Evolutionary conservation across 2,797 vertebrate genomes (phyloP).

Genomic region (Poliocrania exsul): DNA sequence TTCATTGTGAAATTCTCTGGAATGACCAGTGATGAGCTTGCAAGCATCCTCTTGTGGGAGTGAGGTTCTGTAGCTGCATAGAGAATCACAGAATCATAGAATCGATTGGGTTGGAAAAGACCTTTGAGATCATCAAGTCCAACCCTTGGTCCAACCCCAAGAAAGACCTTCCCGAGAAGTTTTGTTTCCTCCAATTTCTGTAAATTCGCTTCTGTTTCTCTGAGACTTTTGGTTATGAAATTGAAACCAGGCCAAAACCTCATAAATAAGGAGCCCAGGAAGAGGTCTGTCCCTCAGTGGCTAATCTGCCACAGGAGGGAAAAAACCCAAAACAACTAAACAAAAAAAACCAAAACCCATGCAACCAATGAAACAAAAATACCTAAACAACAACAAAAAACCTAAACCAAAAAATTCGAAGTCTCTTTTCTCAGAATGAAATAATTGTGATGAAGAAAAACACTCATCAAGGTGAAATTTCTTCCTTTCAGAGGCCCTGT

Average conservation of each 20-base stretch:
- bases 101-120: no score
- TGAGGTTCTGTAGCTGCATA: not conserved
- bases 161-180: not conserved
- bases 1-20: not conserved
- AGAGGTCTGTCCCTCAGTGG: not conserved
- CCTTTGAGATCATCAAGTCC: no score
- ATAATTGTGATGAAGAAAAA: not conserved
- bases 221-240: not conserved
- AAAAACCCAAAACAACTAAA: not conserved
- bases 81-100: not conserved
- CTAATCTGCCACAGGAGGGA: not conserved
- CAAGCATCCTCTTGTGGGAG: conserved; percentile 22
- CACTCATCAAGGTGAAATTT: not conserved
- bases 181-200: not conserved
- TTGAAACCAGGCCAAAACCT: accelerated
- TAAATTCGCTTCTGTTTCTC: not conserved
- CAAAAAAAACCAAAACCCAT: not conserved
- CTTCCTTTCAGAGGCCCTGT: not conserved
- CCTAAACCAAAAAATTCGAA: not conserved
- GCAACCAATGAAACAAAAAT: no score
- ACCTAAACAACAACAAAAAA: not conserved
- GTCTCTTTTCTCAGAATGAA: not conserved
- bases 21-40: not conserved
- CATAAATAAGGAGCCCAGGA: not conserved
- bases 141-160: no score